These are phyloP conservation scores for Colletes collaris DNA, from an alignment of 2,888 invertebrate species.

Conservation along the genomic window DNA sequence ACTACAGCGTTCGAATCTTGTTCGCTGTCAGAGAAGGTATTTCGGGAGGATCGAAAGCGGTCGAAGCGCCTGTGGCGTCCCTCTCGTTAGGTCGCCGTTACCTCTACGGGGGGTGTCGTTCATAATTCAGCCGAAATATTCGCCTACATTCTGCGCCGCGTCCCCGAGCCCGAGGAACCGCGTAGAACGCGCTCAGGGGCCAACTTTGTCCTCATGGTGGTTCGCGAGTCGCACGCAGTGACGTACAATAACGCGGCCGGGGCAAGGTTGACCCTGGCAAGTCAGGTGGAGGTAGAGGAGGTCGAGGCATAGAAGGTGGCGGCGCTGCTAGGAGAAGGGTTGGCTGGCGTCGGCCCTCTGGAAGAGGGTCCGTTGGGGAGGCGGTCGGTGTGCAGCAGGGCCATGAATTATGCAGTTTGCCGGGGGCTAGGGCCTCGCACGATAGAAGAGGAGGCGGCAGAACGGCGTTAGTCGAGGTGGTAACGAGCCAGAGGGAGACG, in stretches of 20 bases:
- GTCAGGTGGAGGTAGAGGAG: constrained; percentile 49
- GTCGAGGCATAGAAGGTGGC: constrained; percentile 52
- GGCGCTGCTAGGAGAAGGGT: constrained; percentile 50
- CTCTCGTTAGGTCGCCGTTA: constrained; percentile 60
- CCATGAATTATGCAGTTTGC: constrained; percentile 82
- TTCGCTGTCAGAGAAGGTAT: constrained; percentile 59
- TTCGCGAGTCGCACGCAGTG: constrained; percentile 13
- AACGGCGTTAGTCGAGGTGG: constrained; percentile 48
- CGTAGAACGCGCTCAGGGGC: constrained; percentile 41
- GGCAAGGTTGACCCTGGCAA: constrained; percentile 62
- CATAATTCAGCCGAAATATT: constrained; percentile 80
- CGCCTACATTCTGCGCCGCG: constrained; percentile 76
- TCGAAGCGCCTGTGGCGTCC: constrained; percentile 60
- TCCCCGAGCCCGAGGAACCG: constrained; percentile 17
- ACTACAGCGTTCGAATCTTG: constrained; percentile 62
- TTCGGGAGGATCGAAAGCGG: constrained; percentile 60
- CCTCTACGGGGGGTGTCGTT: constrained; percentile 60
- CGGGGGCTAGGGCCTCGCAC: constrained; percentile 76
- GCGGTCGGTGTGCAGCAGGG: constrained; percentile 72
- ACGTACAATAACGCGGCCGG: constrained; percentile 67
- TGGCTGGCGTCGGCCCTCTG: constrained; percentile 62
- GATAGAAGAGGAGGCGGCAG: constrained; percentile 56
- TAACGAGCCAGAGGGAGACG: constrained; percentile 35
- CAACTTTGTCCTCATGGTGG: constrained; percentile 71
- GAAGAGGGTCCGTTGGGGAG: constrained; percentile 66